Conservation (phyloP, 2,113 vertebrate species). For the Muscicapa adusta region DNA sequence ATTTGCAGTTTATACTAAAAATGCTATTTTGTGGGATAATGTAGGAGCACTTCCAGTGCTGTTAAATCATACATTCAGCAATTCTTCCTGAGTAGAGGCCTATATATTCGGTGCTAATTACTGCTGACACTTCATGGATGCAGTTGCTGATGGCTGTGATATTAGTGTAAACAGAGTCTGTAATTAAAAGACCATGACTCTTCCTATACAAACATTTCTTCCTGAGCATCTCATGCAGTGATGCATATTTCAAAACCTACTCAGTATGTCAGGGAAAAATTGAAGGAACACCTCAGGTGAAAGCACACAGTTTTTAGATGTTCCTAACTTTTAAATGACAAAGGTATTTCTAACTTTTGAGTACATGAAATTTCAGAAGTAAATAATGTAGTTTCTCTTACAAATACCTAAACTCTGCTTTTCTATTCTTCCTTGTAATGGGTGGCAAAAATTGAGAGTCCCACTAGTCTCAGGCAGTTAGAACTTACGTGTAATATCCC, state of each 20-base stretch:
- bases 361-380: not conserved
- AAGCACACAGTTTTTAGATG: not conserved
- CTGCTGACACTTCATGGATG: conserved; percentile 59
- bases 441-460: not conserved
- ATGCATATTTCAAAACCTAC: not conserved
- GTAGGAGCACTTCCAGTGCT: not conserved
- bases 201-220: conserved; percentile 48
- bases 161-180: conserved; percentile 43
- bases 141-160: conserved; percentile 59
- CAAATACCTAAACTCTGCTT: not conserved
- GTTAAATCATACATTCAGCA: conserved; percentile 60
- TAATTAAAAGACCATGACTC: conserved; percentile 60
- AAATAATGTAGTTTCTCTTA: not conserved
- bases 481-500: not conserved
- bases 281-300: conserved; percentile 5
- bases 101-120: conserved; percentile 41
- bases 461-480: not conserved
- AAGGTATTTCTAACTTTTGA: not conserved
- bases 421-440: not conserved
- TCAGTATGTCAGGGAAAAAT: not conserved
- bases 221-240: not conserved
- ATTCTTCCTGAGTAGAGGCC: conserved; percentile 14
- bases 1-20: conserved; percentile 7
- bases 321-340: not conserved
- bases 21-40: not conserved